Base-by-base conservation (phyloP, 35 echinoderm and acorn worm species). In the Amphiura filiformis region DNA sequence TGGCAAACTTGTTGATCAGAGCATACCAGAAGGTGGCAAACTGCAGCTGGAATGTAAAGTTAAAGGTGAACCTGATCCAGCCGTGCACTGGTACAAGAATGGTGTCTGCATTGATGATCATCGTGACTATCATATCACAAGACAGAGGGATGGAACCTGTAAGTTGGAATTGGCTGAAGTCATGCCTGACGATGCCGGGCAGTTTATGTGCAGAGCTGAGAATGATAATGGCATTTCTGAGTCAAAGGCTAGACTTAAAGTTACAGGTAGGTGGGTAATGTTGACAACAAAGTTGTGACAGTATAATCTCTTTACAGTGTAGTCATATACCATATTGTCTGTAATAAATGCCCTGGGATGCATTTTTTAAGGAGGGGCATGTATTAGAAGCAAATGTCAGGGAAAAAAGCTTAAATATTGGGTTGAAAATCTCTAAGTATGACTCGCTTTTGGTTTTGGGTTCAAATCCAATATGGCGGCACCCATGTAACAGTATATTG, bases 231-330 rank as follows among this genome's bases (percentile, higher is more conserved):
- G 95, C 13, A 81, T 81, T 31, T 88, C 88, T 7, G 91, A 93
- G 76, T 87, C 91, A 1, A 77, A 88, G 2, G 79, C 88, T 0
- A 93, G 87, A 37, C 76, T 97, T 9, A 92, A 84, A 18, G 91
- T 97, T 0, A 89, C 89, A 76, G 91, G 95, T 97, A 76, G 47
- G 83, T 85, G n/a, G n/a, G n/a, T n/a, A n/a, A n/a, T n/a, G n/a
- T n/a, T n/a, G n/a, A n/a, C n/a, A n/a, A n/a, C n/a, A n/a, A n/a
- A n/a, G n/a, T n/a, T n/a, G n/a, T n/a, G n/a, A n/a, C n/a, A n/a
- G n/a, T n/a, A n/a, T n/a, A n/a, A n/a, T n/a, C n/a, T n/a, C n/a
- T n/a, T n/a, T n/a, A n/a, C n/a, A n/a, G n/a, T n/a, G n/a, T n/a
- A n/a, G n/a, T n/a, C n/a, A n/a, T n/a, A n/a, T n/a, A n/a, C n/a